phyloP scores from a whole-genome alignment of 2,888 invertebrate species.

The Rhyacophila evoluta region DNA sequence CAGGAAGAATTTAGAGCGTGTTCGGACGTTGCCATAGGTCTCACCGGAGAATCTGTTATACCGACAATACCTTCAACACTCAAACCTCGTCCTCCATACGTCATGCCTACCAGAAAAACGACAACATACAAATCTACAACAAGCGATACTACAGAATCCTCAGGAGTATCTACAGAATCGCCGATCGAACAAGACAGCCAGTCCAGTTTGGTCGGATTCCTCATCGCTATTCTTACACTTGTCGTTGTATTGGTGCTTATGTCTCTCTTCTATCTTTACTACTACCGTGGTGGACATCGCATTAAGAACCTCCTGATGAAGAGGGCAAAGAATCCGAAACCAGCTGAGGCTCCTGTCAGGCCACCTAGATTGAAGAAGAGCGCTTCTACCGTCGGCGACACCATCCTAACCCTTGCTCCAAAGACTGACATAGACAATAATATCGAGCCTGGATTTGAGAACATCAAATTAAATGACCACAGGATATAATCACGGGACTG shows the following conservation, averaged over 20 bases:
- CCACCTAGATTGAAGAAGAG: slow-evolving; percentile 58
- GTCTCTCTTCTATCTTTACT: slow-evolving; percentile 79
- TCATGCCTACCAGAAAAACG: slow-evolving; percentile 64
- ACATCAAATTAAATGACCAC: slow-evolving; percentile 65
- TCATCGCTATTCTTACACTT: slow-evolving; percentile 76
- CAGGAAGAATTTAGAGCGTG: slow-evolving; percentile 91
- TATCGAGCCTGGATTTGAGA: slow-evolving; percentile 67
- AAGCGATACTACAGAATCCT: slow-evolving; percentile 57
- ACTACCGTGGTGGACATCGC: slow-evolving; percentile 78
- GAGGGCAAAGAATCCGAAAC: slow-evolving; percentile 60
- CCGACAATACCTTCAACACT: slow-evolving; percentile 64
- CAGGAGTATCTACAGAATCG: slow-evolving; percentile 40
- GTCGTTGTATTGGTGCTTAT: slow-evolving; percentile 75
- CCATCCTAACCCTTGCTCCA: slow-evolving; percentile 56
- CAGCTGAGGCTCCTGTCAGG: slow-evolving; percentile 62
- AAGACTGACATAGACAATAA: slow-evolving; percentile 58
- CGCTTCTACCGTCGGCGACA: slow-evolving; percentile 60
- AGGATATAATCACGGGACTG: slow-evolving; percentile 32
- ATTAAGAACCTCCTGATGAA: slow-evolving; percentile 74
- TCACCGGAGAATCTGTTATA: slow-evolving; percentile 63
- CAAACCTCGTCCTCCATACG: slow-evolving; percentile 64
- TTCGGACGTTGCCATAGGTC: slow-evolving; percentile 82
- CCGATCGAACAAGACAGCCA: slow-evolving; percentile 58
- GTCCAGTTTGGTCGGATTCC: slow-evolving; percentile 68
- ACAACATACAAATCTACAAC: slow-evolving; percentile 60